Base-by-base conservation (phyloP, 2,797 vertebrate species). In the Gobio occitaniae region DNA sequence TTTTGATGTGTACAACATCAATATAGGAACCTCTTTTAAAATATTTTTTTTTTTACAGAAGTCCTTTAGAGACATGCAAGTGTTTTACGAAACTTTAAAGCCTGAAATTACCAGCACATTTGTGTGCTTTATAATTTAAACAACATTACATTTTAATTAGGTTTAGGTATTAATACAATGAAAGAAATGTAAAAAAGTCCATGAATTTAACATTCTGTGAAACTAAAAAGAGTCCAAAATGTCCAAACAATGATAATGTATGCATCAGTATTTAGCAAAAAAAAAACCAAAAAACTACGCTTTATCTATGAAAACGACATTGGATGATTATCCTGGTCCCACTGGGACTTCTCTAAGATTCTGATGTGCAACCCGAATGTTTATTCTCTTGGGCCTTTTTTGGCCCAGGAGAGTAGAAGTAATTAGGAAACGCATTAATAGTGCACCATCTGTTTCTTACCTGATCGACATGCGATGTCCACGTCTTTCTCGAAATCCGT, bases 401-500 rank as follows among this genome's bases (percentile, higher is more conserved):
- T 91, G 82, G 54, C 38, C 84, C 85, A 86, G 36, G 13, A 79
- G 66, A 90, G 85, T 68, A 81, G 83, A 84, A 32, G 85, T 78
- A 78, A 91, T 87, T 83, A 86, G 56, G 84, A 83, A 79, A 86
- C 71, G 80, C 82, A 84, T 90, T 91, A 90, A 86, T 63, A 86
- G 61, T 50, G 85, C 44, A 84, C 90, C 86, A 92, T 90, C 86
- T 89, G 91, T 90, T 89, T 88, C 95, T 96, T 97, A 99, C 98
- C 98, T 97, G 98, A 99, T 92, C 98, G 96, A 93, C 98, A 99
- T 92, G 98, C 98, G 91, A 99, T 99, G 95, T 99, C 98, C 93
- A 99, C 98, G 3, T 99, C 98, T 93, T 99, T 99, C 95, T 99
- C 98, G 94, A 99, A 99, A 94, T 99, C 98, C 87, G 98, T 99